Evolutionary conservation across 1,140 invertebrate genomes (phyloP).

Genomic region (Trissolcus basalis): DNA sequence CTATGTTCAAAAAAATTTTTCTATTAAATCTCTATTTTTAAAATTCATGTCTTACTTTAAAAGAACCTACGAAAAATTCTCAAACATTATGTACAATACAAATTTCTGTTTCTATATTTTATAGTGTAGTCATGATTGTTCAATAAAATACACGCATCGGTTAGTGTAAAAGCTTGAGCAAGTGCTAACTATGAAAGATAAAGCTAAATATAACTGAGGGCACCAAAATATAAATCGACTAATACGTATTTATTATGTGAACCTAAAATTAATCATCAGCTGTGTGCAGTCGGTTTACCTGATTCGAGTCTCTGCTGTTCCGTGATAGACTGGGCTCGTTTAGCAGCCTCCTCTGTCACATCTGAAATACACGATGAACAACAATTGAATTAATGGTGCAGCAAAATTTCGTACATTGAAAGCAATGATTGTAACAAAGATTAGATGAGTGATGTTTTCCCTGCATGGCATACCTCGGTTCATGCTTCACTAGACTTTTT

Average conservation of each 20-base stretch:
- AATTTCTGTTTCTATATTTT: not conserved
- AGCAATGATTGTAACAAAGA: slow-evolving; percentile 75
- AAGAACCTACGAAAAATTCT: not conserved
- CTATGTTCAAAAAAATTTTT: no score
- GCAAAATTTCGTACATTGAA: slow-evolving; percentile 68
- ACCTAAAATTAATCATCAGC: slow-evolving; percentile 61
- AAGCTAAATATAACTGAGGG: slow-evolving; percentile 78
- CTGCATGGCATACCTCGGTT: slow-evolving; percentile 75
- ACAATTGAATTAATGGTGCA: slow-evolving; percentile 53
- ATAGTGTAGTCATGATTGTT: slow-evolving; percentile 54
- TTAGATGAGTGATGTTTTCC: slow-evolving; percentile 76
- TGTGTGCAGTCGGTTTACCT: slow-evolving; percentile 68
- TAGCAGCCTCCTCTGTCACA: slow-evolving; percentile 73
- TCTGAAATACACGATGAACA: slow-evolving; percentile 69
- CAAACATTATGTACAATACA: not conserved
- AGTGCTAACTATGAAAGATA: slow-evolving; percentile 77
- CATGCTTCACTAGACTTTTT: slow-evolving; percentile 73
- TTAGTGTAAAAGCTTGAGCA: slow-evolving; percentile 76
- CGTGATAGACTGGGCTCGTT: slow-evolving; percentile 68
- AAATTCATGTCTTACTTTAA: not conserved
- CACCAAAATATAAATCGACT: slow-evolving; percentile 73
- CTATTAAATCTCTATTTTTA: no score
- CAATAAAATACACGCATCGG: slow-evolving; percentile 71
- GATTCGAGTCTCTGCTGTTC: slow-evolving; percentile 64
- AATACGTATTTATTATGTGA: slow-evolving; percentile 71